These are phyloP conservation scores for Seira ritae DNA, from an alignment of 2,888 invertebrate genomes.

Conservation along the genomic window DNA sequence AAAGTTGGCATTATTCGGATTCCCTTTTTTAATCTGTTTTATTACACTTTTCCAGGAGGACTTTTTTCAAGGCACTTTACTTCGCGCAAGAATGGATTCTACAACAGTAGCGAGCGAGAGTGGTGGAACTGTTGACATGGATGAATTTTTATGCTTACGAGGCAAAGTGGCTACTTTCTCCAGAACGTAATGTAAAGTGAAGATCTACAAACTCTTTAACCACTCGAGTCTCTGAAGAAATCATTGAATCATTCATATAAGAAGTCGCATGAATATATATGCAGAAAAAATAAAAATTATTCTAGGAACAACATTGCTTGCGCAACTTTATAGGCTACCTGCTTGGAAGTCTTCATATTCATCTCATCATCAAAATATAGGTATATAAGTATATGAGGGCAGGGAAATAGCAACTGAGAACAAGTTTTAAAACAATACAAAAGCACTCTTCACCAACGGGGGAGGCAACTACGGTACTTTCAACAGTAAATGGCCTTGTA, in stretches of 20 bases:
- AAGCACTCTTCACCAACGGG: too few relatives aligned
- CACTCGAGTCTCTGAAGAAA: not conserved
- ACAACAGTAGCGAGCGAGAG: not conserved
- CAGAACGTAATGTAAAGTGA: not conserved
- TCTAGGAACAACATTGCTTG: not conserved
- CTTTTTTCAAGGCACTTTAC: not conserved
- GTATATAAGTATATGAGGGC: too few relatives aligned
- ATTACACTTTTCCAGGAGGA: not conserved
- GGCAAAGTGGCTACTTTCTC: not conserved
- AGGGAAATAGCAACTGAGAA: too few relatives aligned
- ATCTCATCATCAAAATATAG: too few relatives aligned
- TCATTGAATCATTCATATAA: constrained; percentile 4
- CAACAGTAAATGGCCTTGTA: too few relatives aligned
- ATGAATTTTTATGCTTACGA: not conserved
- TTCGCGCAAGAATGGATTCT: not conserved
- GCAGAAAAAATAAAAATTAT: constrained; percentile 6
- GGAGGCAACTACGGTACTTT: too few relatives aligned
- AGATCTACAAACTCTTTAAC: too few relatives aligned
- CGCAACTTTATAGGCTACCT: not conserved
- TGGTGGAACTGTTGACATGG: not conserved
- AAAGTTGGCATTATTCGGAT: not conserved
- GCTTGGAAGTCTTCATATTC: not conserved
- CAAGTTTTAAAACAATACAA: too few relatives aligned
- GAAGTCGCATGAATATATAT: not conserved
- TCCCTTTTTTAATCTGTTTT: constrained; percentile 7